Evolutionary conservation across 2,888 invertebrate genomes (phyloP).

Genomic region (Oasisia sp.): DNA sequence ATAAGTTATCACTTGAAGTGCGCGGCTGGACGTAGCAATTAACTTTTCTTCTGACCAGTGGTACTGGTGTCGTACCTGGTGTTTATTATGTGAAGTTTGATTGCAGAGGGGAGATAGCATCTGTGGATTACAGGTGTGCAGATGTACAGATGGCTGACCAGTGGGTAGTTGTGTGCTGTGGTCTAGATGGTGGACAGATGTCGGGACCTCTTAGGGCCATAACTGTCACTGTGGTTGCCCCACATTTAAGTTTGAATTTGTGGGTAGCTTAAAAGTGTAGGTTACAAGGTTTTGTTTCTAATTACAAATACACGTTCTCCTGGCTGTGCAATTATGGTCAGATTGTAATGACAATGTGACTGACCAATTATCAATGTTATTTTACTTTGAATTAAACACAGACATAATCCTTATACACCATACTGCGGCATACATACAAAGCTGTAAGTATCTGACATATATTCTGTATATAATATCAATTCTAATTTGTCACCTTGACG

Average conservation of each 20-base stretch:
- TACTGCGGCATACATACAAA: not conserved
- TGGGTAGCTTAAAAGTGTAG: not conserved
- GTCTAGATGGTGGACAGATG: not conserved
- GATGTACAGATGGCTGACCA: not conserved
- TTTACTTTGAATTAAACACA: not conserved
- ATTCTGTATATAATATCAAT: no score
- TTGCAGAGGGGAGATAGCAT: not conserved
- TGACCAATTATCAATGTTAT: not conserved
- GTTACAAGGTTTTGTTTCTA: not conserved
- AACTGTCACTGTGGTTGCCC: not conserved
- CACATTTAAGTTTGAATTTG: not conserved
- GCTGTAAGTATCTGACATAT: no score
- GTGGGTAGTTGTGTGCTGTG: not conserved
- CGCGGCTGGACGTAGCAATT: not conserved
- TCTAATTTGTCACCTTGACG: no score
- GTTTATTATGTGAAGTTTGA: not conserved
- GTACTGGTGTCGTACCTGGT: not conserved
- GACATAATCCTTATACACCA: not conserved
- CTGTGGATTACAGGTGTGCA: not conserved
- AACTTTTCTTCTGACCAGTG: not conserved
- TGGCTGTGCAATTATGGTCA: not conserved
- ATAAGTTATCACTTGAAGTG: not conserved
- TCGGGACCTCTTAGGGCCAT: not conserved
- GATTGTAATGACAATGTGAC: not conserved
- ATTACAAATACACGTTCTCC: not conserved